Base-by-base conservation (phyloP, 2,113 vertebrate genomes). In the Microcebus ravelobensis region DNA sequence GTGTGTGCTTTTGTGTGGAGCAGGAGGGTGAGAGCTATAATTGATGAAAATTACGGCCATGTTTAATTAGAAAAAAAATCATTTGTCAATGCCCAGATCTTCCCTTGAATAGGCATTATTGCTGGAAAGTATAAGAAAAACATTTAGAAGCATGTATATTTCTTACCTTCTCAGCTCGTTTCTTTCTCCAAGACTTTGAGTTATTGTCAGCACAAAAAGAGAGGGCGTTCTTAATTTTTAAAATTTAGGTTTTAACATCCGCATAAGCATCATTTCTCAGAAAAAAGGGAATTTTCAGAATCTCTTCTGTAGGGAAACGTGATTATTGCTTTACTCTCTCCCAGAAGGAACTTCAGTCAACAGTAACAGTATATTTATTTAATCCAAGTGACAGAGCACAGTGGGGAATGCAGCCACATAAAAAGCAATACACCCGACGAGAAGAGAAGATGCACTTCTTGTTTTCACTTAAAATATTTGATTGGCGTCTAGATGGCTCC, bases 1-100 rank as follows among this genome's bases (percentile, higher is more conserved):
- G 25, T 59, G 6, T 8, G 9, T 5, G 0, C 27, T 59, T 20
- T 0, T 4, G 18, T 13, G 15, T 12, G 6, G 6, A 4, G 20
- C 7, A 29, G 39, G 20, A 5, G 10, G 7, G 18, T 17, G 5
- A 18, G 8, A 15, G 1, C 1, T 15, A 21, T 17, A 63, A 1
- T 0, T 11, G 18, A n/a, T 31, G 15, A 42, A 52, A 25, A 6
- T 34, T 42, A 12, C 17, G 39, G 29, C 14, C 23, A 21, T 70
- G 11, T 23, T 82, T 34, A 57, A 68, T 70, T 45, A 10, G 11
- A 14, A 55, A 63, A 50, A 36, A 17, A 39, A 27, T 59, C 31
- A 74, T 25, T 77, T 23, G 23, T 2, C 25, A 23, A 23, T 17
- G 42, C 18, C 45, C 50, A 34, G 20, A 17, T 57, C 39, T 3